Evolutionary conservation across 2,888 invertebrate genomes (phyloP).

Genomic region (Hemistola chrysoprasaria): DNA sequence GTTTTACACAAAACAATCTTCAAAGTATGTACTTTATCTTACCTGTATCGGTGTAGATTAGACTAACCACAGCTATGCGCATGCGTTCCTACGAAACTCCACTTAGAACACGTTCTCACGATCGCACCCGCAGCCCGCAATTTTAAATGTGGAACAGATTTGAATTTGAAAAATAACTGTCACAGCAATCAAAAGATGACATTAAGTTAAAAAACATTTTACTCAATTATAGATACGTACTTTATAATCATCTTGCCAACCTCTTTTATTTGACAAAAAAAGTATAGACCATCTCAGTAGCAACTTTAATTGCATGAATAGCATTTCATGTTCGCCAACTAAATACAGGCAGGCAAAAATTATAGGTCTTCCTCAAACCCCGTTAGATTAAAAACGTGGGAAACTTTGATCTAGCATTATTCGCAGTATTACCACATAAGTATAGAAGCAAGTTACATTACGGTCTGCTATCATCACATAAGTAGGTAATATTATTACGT

Average conservation of each 20-base stretch:
- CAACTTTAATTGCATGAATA: too few species aligned
- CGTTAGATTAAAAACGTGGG: conserved; percentile 14
- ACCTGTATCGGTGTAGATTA: conserved; percentile 3
- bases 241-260: too few species aligned
- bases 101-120: conserved; percentile 39
- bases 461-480: conserved; percentile 10
- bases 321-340: too few species aligned
- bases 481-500: conserved; percentile 18
- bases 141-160: conserved; percentile 22
- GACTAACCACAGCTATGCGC: conserved; percentile 36
- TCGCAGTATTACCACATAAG: conserved; percentile 20
- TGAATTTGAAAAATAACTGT: conserved; percentile 10
- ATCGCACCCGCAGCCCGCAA: conserved; percentile 27
- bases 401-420: conserved; percentile 7
- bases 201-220: too few species aligned
- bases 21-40: neutral
- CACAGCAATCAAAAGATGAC: neutral
- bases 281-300: too few species aligned
- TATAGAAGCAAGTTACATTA: conserved; percentile 10
- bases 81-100: conserved; percentile 27
- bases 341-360: too few species aligned
- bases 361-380: neutral
- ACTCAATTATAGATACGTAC: too few species aligned
- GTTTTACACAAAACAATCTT: too few species aligned
- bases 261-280: too few species aligned